Percentiles rank a stretch among this genome's conserved stretches.
phyloP scores from a whole-genome alignment of 2,797 vertebrate genomes.

The Chaenodraco wilsoni region DNA sequence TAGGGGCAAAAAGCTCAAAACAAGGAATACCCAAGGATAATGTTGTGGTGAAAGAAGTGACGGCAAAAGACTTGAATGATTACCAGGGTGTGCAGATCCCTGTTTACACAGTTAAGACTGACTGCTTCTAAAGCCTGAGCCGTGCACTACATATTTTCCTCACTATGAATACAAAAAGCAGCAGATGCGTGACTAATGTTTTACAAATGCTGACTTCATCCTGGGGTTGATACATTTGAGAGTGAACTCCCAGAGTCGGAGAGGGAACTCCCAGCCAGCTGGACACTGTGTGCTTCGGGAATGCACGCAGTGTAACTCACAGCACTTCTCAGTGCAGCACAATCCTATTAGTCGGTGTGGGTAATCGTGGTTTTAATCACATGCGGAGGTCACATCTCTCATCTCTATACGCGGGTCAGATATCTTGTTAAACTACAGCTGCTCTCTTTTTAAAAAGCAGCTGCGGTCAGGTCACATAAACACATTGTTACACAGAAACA shows the following conservation, averaged over 20 bases:
- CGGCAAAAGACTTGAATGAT: not conserved
- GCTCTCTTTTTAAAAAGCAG: conserved; percentile 29
- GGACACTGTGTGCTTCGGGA: conserved; percentile 42
- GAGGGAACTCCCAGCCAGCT: conserved; percentile 61
- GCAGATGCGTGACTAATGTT: conserved; percentile 58
- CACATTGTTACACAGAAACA: conserved; percentile 4
- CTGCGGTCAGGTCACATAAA: conserved; percentile 16
- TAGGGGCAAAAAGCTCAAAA: not conserved
- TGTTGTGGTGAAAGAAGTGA: not conserved
- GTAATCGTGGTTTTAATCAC: conserved; percentile 36
- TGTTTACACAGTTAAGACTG: conserved; percentile 3
- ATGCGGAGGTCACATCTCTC: conserved; percentile 11
- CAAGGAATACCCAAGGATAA: not conserved
- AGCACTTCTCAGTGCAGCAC: conserved; percentile 29
- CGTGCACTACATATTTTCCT: conserved; percentile 14
- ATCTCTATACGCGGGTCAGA: conserved; percentile 21
- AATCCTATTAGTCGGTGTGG: conserved; percentile 43
- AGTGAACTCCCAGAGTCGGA: conserved; percentile 26
- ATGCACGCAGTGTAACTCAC: conserved; percentile 28
- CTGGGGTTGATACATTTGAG: conserved; percentile 29
- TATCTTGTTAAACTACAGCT: conserved; percentile 44
- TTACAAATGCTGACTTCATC: conserved; percentile 54
- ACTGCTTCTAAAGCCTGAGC: not conserved
- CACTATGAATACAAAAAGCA: conserved; percentile 36
- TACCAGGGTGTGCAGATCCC: conserved; percentile 9